phyloP scores from a whole-genome alignment of 2,797 vertebrate genomes.

The Phoxinus dragarum region DNA sequence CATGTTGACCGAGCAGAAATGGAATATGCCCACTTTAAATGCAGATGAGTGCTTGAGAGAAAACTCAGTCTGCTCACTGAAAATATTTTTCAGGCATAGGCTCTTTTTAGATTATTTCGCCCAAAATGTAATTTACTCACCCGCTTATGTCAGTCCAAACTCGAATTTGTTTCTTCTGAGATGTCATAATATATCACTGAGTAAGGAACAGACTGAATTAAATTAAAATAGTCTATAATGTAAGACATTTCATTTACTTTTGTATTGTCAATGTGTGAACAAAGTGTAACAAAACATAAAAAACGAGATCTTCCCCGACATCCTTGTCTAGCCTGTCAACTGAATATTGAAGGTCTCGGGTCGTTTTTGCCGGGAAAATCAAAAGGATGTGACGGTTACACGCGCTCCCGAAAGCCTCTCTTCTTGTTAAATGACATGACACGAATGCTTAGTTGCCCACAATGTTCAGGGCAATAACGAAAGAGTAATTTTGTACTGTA shows the following conservation, averaged over 20 bases:
- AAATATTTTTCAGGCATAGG: background rate
- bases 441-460: background rate
- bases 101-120: background rate
- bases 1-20: background rate
- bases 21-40: background rate
- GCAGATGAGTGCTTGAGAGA: background rate
- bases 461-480: background rate
- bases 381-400: background rate
- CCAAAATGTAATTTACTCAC: background rate
- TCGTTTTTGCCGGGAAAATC: background rate
- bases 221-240: background rate
- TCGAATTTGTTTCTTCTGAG: background rate
- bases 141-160: background rate
- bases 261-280: background rate
- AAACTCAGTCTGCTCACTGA: background rate
- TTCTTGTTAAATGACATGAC: background rate
- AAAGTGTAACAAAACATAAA: background rate
- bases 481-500: background rate
- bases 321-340: no score
- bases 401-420: background rate
- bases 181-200: background rate
- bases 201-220: background rate
- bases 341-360: no score
- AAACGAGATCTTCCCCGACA: background rate
- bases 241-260: background rate